Percentiles rank a stretch among this genome's conserved stretches.
phyloP scores from a whole-genome alignment of 1,140 invertebrate species.

The Papilio machaon region DNA sequence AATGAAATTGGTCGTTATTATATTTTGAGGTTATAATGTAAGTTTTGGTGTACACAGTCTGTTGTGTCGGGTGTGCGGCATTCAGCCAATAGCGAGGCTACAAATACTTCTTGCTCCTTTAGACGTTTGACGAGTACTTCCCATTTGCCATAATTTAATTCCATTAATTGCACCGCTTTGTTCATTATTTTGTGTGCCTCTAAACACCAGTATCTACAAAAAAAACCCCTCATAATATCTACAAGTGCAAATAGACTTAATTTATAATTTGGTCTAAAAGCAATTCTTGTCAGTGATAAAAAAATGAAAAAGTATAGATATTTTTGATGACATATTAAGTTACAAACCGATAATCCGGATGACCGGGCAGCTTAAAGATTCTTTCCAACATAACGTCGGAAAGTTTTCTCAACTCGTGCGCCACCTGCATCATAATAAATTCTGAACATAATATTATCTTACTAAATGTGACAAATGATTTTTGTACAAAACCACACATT shows the following conservation, averaged over 20 bases:
- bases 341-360: conserved; percentile 59
- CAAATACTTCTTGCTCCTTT: conserved; percentile 54
- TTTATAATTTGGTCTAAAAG: too few relatives aligned
- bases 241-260: too few relatives aligned
- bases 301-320: too few relatives aligned
- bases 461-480: not conserved
- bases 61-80: conserved; percentile 46
- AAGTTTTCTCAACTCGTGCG: conserved; percentile 64
- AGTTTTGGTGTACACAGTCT: conserved; percentile 60
- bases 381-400: conserved; percentile 65
- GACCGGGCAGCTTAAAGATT: conserved; percentile 59
- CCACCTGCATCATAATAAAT: conserved; percentile 47
- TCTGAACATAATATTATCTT: not conserved
- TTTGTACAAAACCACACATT: not conserved
- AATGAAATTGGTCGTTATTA: conserved; percentile 29
- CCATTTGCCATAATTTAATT: conserved; percentile 72
- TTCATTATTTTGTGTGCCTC: conserved; percentile 73
- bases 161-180: conserved; percentile 68
- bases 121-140: conserved; percentile 60
- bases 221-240: too few relatives aligned
- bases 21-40: conserved; percentile 74
- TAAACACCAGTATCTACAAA: conserved; percentile 68
- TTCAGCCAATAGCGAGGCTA: conserved; percentile 55
- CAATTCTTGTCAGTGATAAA: too few relatives aligned
- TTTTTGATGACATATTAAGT: not conserved